Percentiles rank a stretch among this genome's conserved stretches.
phyloP scores from a whole-genome alignment of 1,140 invertebrate genomes.

The Sarcophaga peregrina region DNA sequence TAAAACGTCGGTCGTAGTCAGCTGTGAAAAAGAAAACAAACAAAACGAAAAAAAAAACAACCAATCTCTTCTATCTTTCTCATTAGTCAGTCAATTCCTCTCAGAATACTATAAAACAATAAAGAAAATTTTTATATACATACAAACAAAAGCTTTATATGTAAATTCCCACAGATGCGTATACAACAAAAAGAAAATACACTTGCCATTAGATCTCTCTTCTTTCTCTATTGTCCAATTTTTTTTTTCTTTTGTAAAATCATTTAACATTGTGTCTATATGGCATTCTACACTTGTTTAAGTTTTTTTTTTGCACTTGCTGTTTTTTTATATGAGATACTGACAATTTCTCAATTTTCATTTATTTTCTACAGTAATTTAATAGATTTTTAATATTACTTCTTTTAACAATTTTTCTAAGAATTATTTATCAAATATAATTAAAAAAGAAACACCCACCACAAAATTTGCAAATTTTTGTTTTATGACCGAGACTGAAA shows the following conservation, averaged over 20 bases:
- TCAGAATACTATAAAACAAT: neutral
- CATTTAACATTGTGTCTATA: constrained; percentile 4
- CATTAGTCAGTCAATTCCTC: neutral
- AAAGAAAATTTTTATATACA: neutral
- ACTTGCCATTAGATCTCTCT: constrained; percentile 34
- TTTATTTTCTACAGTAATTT: neutral
- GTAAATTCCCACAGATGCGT: constrained; percentile 17
- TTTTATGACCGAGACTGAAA: constrained; percentile 23
- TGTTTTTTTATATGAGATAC: neutral
- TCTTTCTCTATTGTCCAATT: neutral
- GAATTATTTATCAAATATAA: neutral
- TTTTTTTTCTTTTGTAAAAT: constrained; percentile 8
- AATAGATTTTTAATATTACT: neutral
- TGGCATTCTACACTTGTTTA: constrained; percentile 2
- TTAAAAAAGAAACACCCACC: constrained; percentile 36
- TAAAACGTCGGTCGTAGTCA: neutral
- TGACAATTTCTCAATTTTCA: neutral
- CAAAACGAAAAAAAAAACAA: neutral
- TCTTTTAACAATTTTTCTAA: neutral
- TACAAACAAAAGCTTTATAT: neutral
- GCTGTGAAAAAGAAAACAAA: neutral
- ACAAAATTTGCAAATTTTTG: constrained; percentile 33
- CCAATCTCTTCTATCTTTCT: neutral
- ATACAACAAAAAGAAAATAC: neutral
- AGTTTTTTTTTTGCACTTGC: constrained; percentile 31